Percentiles rank a stretch among this genome's conserved stretches.
phyloP scores from a whole-genome alignment of 2,113 vertebrate species.

The Anseranas semipalmata region DNA sequence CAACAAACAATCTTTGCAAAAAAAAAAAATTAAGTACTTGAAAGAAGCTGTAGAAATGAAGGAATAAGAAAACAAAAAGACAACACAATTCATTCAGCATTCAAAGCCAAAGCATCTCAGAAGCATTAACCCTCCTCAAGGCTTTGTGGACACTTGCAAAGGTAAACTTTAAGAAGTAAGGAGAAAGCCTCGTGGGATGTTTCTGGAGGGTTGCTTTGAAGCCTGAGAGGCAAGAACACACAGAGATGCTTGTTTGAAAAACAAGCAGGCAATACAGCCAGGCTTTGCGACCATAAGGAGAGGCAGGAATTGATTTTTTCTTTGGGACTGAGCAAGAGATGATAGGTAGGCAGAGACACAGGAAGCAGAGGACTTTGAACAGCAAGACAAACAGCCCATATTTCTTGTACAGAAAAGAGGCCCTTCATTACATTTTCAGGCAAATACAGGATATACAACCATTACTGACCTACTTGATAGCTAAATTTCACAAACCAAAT shows the following conservation, averaged over 20 bases:
- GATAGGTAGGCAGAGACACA: background rate
- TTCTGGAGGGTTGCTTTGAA: constrained; percentile 22
- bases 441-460: background rate
- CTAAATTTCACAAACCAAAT: background rate
- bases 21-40: background rate
- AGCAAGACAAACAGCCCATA: background rate
- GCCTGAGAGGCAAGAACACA: background rate
- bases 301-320: background rate
- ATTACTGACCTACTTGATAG: background rate
- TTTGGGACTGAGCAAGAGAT: background rate
- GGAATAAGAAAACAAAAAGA: background rate
- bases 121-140: background rate
- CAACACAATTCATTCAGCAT: background rate
- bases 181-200: background rate
- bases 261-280: background rate
- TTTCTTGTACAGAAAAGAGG: background rate
- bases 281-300: background rate
- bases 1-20: background rate
- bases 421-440: background rate
- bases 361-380: background rate
- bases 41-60: background rate
- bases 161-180: background rate
- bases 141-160: background rate
- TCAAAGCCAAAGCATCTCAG: constrained; percentile 18
- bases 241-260: background rate